Evolutionary conservation across 2,888 invertebrate species (phyloP), one percentile per base, ranked within the genome.

Genomic region (Epinotia bilunana): DNA sequence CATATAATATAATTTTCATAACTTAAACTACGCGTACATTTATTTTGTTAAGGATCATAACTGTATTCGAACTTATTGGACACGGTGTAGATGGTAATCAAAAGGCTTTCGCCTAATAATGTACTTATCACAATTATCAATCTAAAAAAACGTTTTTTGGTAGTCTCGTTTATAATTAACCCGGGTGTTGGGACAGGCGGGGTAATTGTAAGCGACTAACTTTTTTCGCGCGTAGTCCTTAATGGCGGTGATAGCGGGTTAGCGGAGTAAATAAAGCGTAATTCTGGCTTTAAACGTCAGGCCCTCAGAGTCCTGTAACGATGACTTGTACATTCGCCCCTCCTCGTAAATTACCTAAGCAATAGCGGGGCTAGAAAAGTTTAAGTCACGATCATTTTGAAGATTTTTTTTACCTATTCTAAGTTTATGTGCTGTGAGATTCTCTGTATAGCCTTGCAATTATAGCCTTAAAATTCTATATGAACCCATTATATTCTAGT

Each of bases 301-400:
- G 49, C 70, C 64, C 60, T 53, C 53, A 28, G 67, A 62, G 68
- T 57, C 39, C 53, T 57, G 68, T 60, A 64, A 70, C 70, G 74
- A 70, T 74, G 74, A 70, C 74, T 60, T 53, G 74, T 5, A 46
- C 58, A 12, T 53, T 74, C 39, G 67, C 63, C 73, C 68, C 69
- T 9, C 39, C 58, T 49, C 70, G 65, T 64, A 74, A 70, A 70
- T 74, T 70, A 64, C 28, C 64, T 23, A 64, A 64, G 70, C 70
- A 74, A 70, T 74, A 74, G 64, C 55, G 58, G 49, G 23, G 58
- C 49, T 64, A 70, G 23, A 49, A 64, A 64, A 64, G 63, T 70
- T 70, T 53, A 39, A 74, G 49, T 46, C 23, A 20, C 60, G 49
- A 55, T 61, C 23, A 43, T 33, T 55, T 55, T 18, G 43, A 28